phyloP scores from a whole-genome alignment of 2,797 vertebrate species.

The Poeciliopsis paucimaculata region DNA sequence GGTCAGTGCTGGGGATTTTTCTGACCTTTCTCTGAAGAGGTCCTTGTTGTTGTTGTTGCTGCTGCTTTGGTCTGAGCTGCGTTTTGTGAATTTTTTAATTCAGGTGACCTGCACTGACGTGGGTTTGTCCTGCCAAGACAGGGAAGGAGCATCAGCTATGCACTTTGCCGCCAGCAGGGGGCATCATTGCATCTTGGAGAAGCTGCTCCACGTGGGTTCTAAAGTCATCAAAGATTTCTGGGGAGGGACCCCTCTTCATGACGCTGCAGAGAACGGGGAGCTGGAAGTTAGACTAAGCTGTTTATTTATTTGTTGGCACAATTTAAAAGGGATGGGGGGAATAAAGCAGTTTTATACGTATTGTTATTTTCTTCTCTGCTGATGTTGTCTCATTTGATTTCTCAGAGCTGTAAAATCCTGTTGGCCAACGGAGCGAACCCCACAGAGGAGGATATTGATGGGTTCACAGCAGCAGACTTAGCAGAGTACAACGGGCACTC shows the following conservation, averaged over 20 bases:
- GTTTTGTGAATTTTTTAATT: constrained; percentile 5
- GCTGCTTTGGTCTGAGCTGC: neutral
- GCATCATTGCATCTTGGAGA: constrained; percentile 83
- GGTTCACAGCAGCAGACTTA: constrained; percentile 83
- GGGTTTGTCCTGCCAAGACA: constrained; percentile 77
- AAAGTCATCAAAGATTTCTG: constrained; percentile 82
- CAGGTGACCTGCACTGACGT: constrained; percentile 82
- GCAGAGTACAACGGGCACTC: constrained; percentile 85
- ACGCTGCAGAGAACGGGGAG: constrained; percentile 88
- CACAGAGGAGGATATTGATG: constrained; percentile 79
- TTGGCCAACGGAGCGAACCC: constrained; percentile 77
- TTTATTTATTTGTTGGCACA: neutral
- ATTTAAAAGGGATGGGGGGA: neutral
- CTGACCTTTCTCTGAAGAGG: neutral
- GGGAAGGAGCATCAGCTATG: constrained; percentile 85
- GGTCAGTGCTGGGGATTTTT: constrained; percentile 71
- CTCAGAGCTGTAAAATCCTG: constrained; percentile 86
- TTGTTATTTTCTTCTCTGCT: neutral
- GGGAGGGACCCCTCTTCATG: constrained; percentile 88
- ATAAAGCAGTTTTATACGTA: neutral
- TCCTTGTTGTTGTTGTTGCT: neutral
- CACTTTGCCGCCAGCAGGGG: constrained; percentile 89
- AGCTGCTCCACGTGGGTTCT: constrained; percentile 81
- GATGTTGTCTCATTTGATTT: neutral
- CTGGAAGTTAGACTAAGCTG: constrained; percentile 74